Evolutionary conservation across 2,888 invertebrate species (phyloP).

Genomic region (Zygothrica quintamaculata): DNA sequence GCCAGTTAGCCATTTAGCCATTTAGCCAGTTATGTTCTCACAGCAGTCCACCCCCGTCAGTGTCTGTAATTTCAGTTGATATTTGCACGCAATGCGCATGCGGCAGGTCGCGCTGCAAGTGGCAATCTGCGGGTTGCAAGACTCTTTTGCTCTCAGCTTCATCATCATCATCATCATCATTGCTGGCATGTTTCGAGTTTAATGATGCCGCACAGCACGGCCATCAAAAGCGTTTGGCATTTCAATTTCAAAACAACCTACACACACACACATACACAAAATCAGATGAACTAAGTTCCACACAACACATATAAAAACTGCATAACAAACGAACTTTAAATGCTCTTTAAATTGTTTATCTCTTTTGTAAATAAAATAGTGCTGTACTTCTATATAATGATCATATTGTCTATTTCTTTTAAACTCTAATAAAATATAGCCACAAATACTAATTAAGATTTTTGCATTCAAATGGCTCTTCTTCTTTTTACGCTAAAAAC

Average conservation of each 20-base stretch:
- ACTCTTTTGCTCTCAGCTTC: constrained; percentile 22
- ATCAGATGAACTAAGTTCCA: constrained; percentile 17
- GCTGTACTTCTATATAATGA: too few relatives aligned
- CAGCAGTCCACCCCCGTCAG: constrained; percentile 71
- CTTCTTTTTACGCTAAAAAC: too few relatives aligned
- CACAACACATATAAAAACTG: constrained; percentile 2
- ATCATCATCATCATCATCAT: constrained; percentile 28
- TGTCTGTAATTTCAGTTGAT: constrained; percentile 55
- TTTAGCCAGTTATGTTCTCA: constrained; percentile 59
- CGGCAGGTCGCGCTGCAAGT: constrained; percentile 30
- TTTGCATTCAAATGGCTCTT: too few relatives aligned
- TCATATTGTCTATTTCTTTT: too few relatives aligned
- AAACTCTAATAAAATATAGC: too few relatives aligned
- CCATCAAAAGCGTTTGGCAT: constrained; percentile 73
- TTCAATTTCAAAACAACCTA: constrained; percentile 70
- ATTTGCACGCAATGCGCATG: constrained; percentile 72
- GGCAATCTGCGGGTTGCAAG: constrained; percentile 17
- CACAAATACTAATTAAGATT: too few relatives aligned
- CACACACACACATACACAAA: too few relatives aligned
- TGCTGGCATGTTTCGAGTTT: constrained; percentile 54
- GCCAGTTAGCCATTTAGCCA: constrained; percentile 22
- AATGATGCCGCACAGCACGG: constrained; percentile 71
- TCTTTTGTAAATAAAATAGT: too few relatives aligned
- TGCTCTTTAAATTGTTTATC: too few relatives aligned
- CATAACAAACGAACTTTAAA: constrained; percentile 33